Conservation (phyloP, 2,113 vertebrate genomes). For the Podarcis muralis region DNA sequence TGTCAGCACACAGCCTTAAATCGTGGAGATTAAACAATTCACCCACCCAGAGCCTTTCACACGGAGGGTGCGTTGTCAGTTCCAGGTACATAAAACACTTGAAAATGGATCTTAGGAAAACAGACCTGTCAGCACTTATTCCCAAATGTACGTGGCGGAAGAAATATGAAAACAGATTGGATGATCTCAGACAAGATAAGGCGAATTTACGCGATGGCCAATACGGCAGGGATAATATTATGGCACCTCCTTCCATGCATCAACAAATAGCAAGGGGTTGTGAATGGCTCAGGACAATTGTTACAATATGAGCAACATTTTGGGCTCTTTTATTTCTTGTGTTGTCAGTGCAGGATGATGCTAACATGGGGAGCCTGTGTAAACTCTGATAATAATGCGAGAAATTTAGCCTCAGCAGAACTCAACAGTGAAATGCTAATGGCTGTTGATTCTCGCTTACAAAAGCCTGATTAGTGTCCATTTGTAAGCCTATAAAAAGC, state of each 20-base stretch:
- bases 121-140: not conserved
- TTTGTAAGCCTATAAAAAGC: conserved; percentile 45
- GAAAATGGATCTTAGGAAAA: conserved; percentile 21
- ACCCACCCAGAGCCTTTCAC: not conserved
- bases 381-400: conserved; percentile 40
- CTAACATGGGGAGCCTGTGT: not conserved
- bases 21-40: not conserved
- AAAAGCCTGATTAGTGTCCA: conserved; percentile 43
- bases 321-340: conserved; percentile 44
- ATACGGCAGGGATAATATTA: conserved; percentile 20
- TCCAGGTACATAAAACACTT: conserved; percentile 2
- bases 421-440: conserved; percentile 52
- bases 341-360: conserved; percentile 50
- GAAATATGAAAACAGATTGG: conserved; percentile 36
- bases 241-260: conserved; percentile 24
- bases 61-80: not conserved
- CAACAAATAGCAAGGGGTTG: conserved; percentile 12
- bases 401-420: conserved; percentile 33
- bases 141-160: conserved; percentile 31
- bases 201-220: conserved; percentile 38
- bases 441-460: conserved; percentile 51
- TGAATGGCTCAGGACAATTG: conserved; percentile 53
- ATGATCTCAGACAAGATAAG: conserved; percentile 23
- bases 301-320: conserved; percentile 31
- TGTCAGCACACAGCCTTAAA: not conserved